Percentiles rank a stretch among this genome's conserved stretches.
Conservation (phyloP, 2,797 vertebrate genomes). For the Malurus splendens region DNA sequence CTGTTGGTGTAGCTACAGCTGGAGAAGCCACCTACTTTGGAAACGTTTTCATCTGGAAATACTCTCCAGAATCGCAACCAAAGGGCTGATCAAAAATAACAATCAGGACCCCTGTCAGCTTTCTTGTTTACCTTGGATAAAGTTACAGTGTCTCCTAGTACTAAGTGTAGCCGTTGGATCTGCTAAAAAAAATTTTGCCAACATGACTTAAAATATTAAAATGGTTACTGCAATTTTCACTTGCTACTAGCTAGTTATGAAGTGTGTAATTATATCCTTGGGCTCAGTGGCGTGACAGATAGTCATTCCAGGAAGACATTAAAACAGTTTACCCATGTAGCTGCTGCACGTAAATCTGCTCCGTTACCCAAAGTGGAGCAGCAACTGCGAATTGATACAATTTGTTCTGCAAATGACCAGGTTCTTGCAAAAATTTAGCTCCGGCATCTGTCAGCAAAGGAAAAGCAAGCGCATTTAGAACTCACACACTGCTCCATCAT, state of each 20-base stretch:
- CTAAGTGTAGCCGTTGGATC: not conserved
- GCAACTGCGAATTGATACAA: not conserved
- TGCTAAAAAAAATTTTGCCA: not conserved
- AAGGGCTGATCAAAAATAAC: not conserved
- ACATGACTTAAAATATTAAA: not conserved
- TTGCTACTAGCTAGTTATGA: not conserved
- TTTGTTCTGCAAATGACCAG: not conserved
- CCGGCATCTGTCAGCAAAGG: not conserved
- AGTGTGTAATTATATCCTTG: not conserved
- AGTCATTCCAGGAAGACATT: not conserved
- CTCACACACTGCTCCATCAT: rapidly evolving
- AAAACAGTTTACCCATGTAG: not conserved
- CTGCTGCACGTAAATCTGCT: not conserved
- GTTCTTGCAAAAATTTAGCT: not conserved
- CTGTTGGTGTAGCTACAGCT: not conserved
- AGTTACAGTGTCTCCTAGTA: not conserved
- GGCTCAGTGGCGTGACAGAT: not conserved
- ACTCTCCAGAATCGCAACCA: not conserved
- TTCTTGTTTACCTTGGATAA: not conserved
- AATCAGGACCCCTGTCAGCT: not conserved
- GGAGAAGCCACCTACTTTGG: not conserved
- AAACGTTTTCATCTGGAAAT: not conserved
- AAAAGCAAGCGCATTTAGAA: not conserved
- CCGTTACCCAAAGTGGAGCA: not conserved
- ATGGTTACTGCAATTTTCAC: slow-evolving; percentile 1